Base-by-base conservation (phyloP, 2,888 invertebrate species). In the Protophormia terraenovae region DNA sequence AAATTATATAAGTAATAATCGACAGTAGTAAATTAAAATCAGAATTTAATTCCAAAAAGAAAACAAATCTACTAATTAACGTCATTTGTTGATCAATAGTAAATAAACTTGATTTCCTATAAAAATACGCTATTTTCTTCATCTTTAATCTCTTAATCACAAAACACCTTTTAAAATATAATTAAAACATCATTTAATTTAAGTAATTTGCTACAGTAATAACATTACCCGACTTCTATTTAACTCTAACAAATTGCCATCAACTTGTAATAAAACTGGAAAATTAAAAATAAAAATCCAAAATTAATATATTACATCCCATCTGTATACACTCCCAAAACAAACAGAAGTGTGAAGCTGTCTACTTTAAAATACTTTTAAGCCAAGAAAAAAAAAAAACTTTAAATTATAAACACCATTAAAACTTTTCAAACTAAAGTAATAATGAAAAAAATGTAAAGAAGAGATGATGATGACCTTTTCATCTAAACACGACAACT, bases 401-500 rank as follows among this genome's bases (percentile, higher is more conserved):
- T 32, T n/a, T n/a, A 53, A 72, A 72, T 60, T 58, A 38, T 64
- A 64, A 72, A 64, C 75, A 53, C 41, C 32, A 32, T 67, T 60
- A 32, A 77, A 45, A 55, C 19, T 67, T 67, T 67, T n/a, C 12
- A 50, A 53, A 53, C 14, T 45, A 50, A 77, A 41, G 19, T 55
- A 47, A 72, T 58, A 78, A 73, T 16, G 71, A 1, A 2, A 66
- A 35, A 69, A 71, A 78, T 72, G 32, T 35, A 38, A 78, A 32
- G 64, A 47, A 66, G 47, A 76, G 67, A 38, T 71, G 78, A 89
- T 89, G 90, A 91, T 91, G 90, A 90, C 90, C 91, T 90, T 91
- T 91, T 90, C 87, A 88, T 89, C 88, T 87, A 73, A 87, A 90
- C 90, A 91, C 91, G 91, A 91, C 90, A 90, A 89, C 88, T 89